Percentiles rank a stretch among this genome's conserved stretches.
Conservation (phyloP, 2,113 vertebrate genomes). For the Drymodes brunneopygia region DNA sequence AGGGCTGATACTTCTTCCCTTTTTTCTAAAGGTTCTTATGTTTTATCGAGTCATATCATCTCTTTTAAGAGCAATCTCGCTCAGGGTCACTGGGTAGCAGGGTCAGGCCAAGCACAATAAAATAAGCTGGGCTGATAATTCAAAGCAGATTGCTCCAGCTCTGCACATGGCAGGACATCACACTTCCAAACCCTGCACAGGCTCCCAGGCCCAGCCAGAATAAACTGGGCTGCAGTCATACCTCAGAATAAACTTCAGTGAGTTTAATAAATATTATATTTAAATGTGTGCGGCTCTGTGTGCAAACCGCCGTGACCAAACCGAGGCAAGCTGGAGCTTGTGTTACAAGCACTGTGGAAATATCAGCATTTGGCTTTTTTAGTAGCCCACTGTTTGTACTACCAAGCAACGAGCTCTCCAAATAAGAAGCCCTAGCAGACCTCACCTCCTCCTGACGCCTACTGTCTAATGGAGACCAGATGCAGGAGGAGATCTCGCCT, state of each 20-base stretch:
- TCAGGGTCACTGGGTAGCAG: neutral
- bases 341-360: conserved; percentile 19
- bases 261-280: conserved; percentile 55
- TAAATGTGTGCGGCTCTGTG: conserved; percentile 17
- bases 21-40: neutral
- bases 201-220: conserved; percentile 12
- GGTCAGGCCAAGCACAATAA: conserved; percentile 37
- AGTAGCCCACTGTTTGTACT: conserved; percentile 39
- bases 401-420: conserved; percentile 22
- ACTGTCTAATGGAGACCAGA: conserved; percentile 43
- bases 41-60: neutral
- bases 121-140: conserved; percentile 9
- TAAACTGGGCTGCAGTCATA: conserved; percentile 38
- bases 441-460: conserved; percentile 19
- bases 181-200: neutral
- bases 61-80: neutral
- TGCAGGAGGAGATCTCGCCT: neutral
- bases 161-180: conserved; percentile 25
- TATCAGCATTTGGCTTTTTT: conserved; percentile 39
- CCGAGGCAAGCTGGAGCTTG: conserved; percentile 8
- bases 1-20: neutral
- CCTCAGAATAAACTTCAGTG: conserved; percentile 35
- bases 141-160: neutral
- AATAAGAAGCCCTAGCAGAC: conserved; percentile 31
- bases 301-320: conserved; percentile 33